phyloP scores from a whole-genome alignment of 2,797 vertebrate species.

The Echeneis naucrates region DNA sequence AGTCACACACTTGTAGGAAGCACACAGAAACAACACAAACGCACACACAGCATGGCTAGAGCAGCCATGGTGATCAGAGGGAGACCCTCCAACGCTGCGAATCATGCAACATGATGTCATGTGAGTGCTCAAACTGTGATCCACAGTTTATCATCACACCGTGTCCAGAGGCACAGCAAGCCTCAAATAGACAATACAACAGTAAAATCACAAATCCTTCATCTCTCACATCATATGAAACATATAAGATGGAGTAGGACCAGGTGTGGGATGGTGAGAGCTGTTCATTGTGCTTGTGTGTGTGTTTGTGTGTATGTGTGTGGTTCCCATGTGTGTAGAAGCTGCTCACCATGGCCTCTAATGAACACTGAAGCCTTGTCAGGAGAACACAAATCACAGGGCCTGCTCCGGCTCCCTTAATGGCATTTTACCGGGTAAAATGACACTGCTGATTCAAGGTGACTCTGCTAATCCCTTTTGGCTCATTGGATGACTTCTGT shows the following conservation, averaged over 20 bases:
- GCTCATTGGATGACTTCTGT: slow-evolving; percentile 68
- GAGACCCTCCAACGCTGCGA: slow-evolving; percentile 46
- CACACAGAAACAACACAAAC: slow-evolving; percentile 8
- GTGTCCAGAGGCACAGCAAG: slow-evolving; percentile 5
- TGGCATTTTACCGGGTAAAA: slow-evolving; percentile 80
- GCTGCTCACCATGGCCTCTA: slow-evolving; percentile 73
- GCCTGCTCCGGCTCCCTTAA: slow-evolving; percentile 77
- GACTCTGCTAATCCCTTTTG: slow-evolving; percentile 75
- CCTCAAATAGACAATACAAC: too few species aligned
- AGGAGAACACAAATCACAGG: slow-evolving; percentile 82
- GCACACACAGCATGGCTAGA: slow-evolving; percentile 33
- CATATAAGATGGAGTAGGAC: slow-evolving; percentile 4
- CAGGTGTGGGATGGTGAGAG: slow-evolving; percentile 35
- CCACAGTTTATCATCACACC: slow-evolving; percentile 22
- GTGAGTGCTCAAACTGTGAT: slow-evolving; percentile 46
- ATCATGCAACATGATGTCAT: slow-evolving; percentile 51
- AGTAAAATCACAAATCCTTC: not conserved
- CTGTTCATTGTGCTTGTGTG: slow-evolving; percentile 24
- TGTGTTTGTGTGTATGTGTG: slow-evolving; percentile 44
- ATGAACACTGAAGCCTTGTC: slow-evolving; percentile 83
- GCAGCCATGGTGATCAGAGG: slow-evolving; percentile 54
- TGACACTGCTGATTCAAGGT: slow-evolving; percentile 80
- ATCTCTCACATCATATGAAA: not conserved
- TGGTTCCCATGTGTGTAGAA: slow-evolving; percentile 64
- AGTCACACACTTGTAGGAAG: slow-evolving; percentile 1